Base-by-base conservation (phyloP, 2,797 vertebrate species). In the Acanthurus leucopareius region DNA sequence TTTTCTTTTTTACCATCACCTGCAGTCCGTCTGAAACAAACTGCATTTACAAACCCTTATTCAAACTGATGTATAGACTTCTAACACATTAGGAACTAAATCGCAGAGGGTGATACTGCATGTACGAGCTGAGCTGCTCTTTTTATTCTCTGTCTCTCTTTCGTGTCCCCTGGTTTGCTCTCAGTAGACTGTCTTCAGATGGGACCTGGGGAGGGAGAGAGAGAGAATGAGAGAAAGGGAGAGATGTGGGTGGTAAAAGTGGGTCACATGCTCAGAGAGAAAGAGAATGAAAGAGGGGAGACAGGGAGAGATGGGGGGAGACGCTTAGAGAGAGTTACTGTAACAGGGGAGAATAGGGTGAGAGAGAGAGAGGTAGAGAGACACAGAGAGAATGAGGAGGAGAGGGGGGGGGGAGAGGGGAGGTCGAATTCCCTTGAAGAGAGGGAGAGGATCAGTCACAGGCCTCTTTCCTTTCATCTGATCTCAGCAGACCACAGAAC, bases 371-470 rank as follows among this genome's bases (percentile, higher is more conserved):
- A 75, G 77, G 48, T 10, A 17, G 44, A 69, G 40, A 45, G 10
- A 70, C 32, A 75, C 71, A 82, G 67, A 88, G 69, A 73, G 79
- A 52, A 69, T n/a, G 49, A 52, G 81, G 90, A 89, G 14, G 42
- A 68, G 38, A 45, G 9, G 68, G 58, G 61, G 58, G 45, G 32
- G 59, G 8, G 61, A 42, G 62, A 60, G 61, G 80, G 91, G 91
- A 88, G 90, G 91, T 84, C 82, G 87, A 95, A 95, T 95, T 95
- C 95, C 95, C 95, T 89, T 77, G 94, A 92, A 95, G 84, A 89
- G 88, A 85, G 88, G 83, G 92, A 93, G 93, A 88, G 93, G 93
- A 96, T 95, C 95, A 95, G 95, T 96, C 94, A 91, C 93, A 95
- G 93, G 91, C 92, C 93, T 91, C 90, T 77, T 93, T 93, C 84